Evolutionary conservation across 2,888 invertebrate species (phyloP).

Genomic region (Pheosia tremula): DNA sequence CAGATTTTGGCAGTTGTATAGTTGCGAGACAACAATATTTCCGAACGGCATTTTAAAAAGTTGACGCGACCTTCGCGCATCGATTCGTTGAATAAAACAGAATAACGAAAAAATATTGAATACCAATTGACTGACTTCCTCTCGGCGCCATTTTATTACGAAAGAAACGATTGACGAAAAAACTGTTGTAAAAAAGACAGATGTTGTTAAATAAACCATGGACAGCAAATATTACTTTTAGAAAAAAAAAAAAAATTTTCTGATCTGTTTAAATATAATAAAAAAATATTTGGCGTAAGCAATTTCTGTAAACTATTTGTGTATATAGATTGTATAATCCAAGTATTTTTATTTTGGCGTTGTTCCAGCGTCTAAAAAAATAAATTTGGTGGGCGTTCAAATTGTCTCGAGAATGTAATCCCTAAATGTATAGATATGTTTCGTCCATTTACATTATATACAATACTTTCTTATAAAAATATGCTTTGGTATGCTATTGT

Average conservation of each 20-base stretch:
- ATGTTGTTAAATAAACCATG: no score
- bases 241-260: neutral
- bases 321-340: conserved; percentile 22
- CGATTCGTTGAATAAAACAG: conserved; percentile 46
- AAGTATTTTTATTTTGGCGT: conserved; percentile 28
- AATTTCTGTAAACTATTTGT: neutral
- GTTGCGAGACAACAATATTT: conserved; percentile 28
- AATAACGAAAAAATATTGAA: conserved; percentile 23
- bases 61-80: conserved; percentile 29
- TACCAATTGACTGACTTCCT: conserved; percentile 19
- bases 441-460: neutral
- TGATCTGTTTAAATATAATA: neutral
- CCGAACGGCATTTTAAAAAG: conserved; percentile 15
- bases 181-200: neutral
- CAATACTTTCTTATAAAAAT: no score
- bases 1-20: conserved; percentile 31
- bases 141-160: conserved; percentile 7
- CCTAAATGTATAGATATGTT: conserved; percentile 7
- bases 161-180: conserved; percentile 1
- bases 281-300: neutral
- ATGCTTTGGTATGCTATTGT: no score
- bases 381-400: conserved; percentile 16
- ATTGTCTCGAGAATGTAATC: conserved; percentile 15
- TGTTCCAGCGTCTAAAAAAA: conserved; percentile 25
- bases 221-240: no score